Conservation (phyloP, 2,113 vertebrate species). For the Pardalotus punctatus region DNA sequence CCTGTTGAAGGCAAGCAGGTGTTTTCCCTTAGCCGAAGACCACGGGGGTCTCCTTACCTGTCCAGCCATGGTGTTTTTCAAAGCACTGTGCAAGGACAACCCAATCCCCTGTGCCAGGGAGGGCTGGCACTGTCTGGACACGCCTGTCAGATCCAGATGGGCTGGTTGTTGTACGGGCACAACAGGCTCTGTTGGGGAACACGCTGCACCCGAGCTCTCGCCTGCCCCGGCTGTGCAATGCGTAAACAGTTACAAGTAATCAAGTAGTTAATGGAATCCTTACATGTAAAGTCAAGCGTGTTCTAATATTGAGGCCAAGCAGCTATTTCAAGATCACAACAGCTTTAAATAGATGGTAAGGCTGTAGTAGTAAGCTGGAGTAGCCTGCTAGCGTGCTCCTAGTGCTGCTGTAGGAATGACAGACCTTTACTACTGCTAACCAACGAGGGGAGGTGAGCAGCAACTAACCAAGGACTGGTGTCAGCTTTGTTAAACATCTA, state of each 20-base stretch:
- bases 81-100: neutral
- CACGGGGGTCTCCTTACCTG: neutral
- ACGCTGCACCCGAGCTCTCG: neutral
- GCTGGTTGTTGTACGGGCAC: neutral
- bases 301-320: neutral
- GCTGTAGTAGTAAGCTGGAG: neutral
- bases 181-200: neutral
- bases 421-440: neutral
- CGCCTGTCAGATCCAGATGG: neutral
- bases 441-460: neutral
- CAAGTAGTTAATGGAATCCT: neutral
- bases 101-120: rapidly evolving
- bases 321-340: conserved; percentile 9
- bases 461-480: neutral
- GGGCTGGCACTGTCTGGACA: neutral
- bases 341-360: conserved; percentile 35
- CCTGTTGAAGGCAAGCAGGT: neutral
- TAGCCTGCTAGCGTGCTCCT: neutral
- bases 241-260: neutral
- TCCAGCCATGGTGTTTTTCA: neutral
- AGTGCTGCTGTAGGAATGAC: neutral
- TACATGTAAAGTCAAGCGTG: neutral
- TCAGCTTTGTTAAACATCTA: conserved; percentile 43
- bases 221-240: neutral
- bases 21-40: neutral